These are phyloP conservation scores for Erithacus rubecula DNA, from an alignment of 2,797 vertebrate genomes.

Conservation along the genomic window DNA sequence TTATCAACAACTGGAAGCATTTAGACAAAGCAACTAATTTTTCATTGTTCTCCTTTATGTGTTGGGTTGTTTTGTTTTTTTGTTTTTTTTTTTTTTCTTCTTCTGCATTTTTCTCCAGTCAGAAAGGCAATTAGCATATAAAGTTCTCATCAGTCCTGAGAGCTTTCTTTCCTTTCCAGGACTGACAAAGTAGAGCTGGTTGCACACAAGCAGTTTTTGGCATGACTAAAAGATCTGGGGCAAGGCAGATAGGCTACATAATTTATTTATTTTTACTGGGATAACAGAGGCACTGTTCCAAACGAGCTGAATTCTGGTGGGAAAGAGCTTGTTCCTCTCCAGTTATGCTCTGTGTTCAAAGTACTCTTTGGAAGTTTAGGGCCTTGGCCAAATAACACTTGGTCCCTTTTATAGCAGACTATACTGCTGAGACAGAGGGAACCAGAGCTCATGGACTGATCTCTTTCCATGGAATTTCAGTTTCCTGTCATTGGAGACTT, in stretches of 20 bases:
- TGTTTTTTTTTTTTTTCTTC: not conserved
- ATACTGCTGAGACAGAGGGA: not conserved
- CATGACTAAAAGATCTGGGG: not conserved
- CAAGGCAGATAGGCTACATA: not conserved
- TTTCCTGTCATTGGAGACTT: not conserved
- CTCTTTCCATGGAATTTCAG: not conserved
- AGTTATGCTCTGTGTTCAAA: not conserved
- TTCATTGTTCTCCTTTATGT: conserved; percentile 57
- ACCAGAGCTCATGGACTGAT: not conserved
- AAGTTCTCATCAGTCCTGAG: not conserved
- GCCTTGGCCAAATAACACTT: not conserved
- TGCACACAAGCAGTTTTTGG: not conserved
- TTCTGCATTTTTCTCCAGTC: not conserved
- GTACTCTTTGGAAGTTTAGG: not conserved
- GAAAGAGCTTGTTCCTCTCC: not conserved
- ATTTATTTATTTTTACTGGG: not conserved
- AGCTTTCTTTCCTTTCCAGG: not conserved
- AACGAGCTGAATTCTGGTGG: not conserved
- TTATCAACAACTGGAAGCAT: conserved; percentile 68
- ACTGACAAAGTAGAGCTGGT: not conserved
- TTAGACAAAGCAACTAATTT: conserved; percentile 69
- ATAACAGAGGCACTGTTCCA: not conserved
- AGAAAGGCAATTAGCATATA: conserved; percentile 17
- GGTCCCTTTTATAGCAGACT: not conserved
- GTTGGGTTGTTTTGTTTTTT: no score